A percentile compares a stretch with the other conserved stretches of the same genome.
Evolutionary conservation across 2,113 vertebrate species (phyloP).

Genomic region (Bufo bufo): DNA sequence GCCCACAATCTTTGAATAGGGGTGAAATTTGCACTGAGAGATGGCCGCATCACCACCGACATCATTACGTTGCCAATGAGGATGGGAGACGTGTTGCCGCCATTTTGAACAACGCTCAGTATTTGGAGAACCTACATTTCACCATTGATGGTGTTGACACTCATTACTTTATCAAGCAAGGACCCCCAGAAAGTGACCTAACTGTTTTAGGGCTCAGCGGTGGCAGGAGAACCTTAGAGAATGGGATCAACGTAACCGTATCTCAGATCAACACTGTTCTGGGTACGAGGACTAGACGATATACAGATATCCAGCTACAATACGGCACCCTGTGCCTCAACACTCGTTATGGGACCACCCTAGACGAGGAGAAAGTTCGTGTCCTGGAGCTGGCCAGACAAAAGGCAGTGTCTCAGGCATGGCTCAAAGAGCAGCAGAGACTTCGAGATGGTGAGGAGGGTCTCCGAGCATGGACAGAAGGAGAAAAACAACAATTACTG

Average conservation of each 20-base stretch:
- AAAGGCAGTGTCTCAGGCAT: slow-evolving; percentile 85
- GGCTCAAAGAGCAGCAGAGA: slow-evolving; percentile 91
- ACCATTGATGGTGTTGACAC: slow-evolving; percentile 89
- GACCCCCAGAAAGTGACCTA: slow-evolving; percentile 86
- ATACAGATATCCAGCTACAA: slow-evolving; percentile 93
- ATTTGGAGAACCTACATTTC: slow-evolving; percentile 92
- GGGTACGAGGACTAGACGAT: slow-evolving; percentile 91
- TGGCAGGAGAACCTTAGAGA: slow-evolving; percentile 91
- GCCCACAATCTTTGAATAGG: slow-evolving; percentile 93
- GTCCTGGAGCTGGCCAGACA: slow-evolving; percentile 90
- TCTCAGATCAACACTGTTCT: slow-evolving; percentile 93
- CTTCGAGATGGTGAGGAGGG: slow-evolving; percentile 94
- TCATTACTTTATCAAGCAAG: slow-evolving; percentile 93
- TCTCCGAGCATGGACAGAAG: slow-evolving; percentile 91
- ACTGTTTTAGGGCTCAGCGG: slow-evolving; percentile 91
- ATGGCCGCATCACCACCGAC: slow-evolving; percentile 86
- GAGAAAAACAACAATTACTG: slow-evolving; percentile 92
- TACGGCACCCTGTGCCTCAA: slow-evolving; percentile 83
- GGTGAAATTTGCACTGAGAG: slow-evolving; percentile 91
- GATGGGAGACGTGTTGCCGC: slow-evolving; percentile 90
- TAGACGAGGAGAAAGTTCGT: slow-evolving; percentile 91
- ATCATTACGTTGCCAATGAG: slow-evolving; percentile 93
- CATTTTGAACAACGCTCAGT: slow-evolving; percentile 87
- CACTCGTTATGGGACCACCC: slow-evolving; percentile 89
- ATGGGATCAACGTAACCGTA: slow-evolving; percentile 93